Evolutionary conservation across 1,140 invertebrate species (phyloP).

Genomic region (Contarinia nasturtii): DNA sequence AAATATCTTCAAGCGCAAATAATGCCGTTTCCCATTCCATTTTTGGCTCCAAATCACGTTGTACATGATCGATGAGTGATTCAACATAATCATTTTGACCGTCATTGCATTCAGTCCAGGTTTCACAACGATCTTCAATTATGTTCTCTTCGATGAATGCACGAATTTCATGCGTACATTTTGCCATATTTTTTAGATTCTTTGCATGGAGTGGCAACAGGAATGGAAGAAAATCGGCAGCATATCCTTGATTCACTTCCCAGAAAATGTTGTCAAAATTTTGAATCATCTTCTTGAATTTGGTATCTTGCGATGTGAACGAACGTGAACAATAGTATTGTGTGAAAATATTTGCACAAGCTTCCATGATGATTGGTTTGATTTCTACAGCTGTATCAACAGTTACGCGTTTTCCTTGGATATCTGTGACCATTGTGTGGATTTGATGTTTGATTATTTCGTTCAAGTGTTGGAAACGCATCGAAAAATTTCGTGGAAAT

Average conservation of each 20-base stretch:
- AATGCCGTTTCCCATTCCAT: constrained; percentile 36
- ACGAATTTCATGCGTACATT: constrained; percentile 43
- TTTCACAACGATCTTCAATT: constrained; percentile 32
- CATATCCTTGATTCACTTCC: constrained; percentile 69
- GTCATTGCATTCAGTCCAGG: constrained; percentile 28
- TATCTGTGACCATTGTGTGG: constrained; percentile 27
- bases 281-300: constrained; percentile 38
- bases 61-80: constrained; percentile 39
- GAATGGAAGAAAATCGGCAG: constrained; percentile 65
- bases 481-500: constrained; percentile 45
- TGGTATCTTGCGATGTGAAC: constrained; percentile 38
- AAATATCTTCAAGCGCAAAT: constrained; percentile 58
- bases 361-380: constrained; percentile 37
- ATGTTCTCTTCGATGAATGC: constrained; percentile 47
- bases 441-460: constrained; percentile 35
- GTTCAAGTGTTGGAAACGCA: constrained; percentile 40
- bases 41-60: constrained; percentile 26
- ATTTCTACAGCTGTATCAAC: constrained; percentile 15
- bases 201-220: constrained; percentile 38
- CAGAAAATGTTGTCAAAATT: constrained; percentile 68
- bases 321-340: constrained; percentile 56
- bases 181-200: constrained; percentile 41
- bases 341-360: constrained; percentile 57
- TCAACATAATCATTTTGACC: constrained; percentile 45
- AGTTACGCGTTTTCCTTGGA: constrained; percentile 11